A percentile compares a stretch with the other conserved stretches of the same genome.
These are phyloP conservation scores for Eurois occulta DNA, from an alignment of 2,888 invertebrate species.

Conservation along the genomic window DNA sequence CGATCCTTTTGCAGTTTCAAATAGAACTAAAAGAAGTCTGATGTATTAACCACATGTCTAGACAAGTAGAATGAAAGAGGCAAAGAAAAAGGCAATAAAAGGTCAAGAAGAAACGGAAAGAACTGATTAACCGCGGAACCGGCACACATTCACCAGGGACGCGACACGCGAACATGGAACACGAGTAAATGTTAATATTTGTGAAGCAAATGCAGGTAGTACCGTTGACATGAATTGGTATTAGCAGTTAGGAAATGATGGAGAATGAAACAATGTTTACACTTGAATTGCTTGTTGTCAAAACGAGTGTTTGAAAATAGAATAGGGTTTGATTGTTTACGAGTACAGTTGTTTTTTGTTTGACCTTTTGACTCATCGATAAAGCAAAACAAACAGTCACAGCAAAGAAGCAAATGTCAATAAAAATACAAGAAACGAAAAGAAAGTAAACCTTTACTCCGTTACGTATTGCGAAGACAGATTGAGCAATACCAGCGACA, in stretches of 20 bases:
- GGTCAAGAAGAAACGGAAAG: slow-evolving; percentile 57
- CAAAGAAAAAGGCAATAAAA: slow-evolving; percentile 40
- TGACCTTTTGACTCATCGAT: neutral
- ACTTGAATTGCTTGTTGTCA: slow-evolving; percentile 7
- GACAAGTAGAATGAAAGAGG: slow-evolving; percentile 42
- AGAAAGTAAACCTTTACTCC: slow-evolving; percentile 42
- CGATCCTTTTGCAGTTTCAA: slow-evolving; percentile 4
- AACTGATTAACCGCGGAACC: slow-evolving; percentile 59
- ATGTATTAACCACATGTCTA: slow-evolving; percentile 44
- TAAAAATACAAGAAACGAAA: slow-evolving; percentile 25
- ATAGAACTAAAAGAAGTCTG: slow-evolving; percentile 27
- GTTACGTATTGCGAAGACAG: slow-evolving; percentile 37
- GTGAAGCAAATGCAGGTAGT: slow-evolving; percentile 46
- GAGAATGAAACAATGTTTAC: neutral
- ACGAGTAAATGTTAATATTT: slow-evolving; percentile 57
- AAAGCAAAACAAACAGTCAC: neutral
- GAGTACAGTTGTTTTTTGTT: slow-evolving; percentile 1
- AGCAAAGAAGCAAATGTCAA: slow-evolving; percentile 16
- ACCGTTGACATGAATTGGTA: slow-evolving; percentile 44
- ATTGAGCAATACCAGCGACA: slow-evolving; percentile 47
- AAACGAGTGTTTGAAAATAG: neutral
- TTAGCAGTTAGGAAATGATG: slow-evolving; percentile 18
- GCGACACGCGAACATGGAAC: slow-evolving; percentile 44
- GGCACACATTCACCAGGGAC: slow-evolving; percentile 40
- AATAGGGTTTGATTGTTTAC: neutral